Evolutionary conservation across 2,888 invertebrate species (phyloP), one percentile per base, ranked within the genome.

Genomic region (Cheilosia urbana): DNA sequence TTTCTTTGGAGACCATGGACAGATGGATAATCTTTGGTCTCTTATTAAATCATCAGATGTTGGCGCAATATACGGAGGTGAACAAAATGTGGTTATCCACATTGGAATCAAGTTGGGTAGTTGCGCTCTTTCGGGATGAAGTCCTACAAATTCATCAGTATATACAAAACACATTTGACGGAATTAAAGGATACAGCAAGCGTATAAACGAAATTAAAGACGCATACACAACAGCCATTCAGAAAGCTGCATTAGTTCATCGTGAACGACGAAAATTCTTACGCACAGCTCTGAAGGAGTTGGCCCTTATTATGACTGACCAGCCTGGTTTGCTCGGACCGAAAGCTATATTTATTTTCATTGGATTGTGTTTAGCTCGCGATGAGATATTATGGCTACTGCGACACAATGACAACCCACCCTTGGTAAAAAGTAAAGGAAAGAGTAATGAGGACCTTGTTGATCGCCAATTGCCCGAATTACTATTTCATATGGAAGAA

Each of bases 401-500:
- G 55, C 94, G 99, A 0, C 99, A 99, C 91, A 97, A 97, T 91
- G 98, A 98, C 89, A 98, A 99, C 93, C 98, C 98, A 45, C 99
- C 99, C 1, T 93, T 94, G 75, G 95, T 96, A 88, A 97, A 97
- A 91, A 95, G 95, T 17, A 98, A 98, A 93, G 96, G 96, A 55
- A 91, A 91, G 77, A 95, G 96, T 15, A 95, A 96, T n/a, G 98
- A 98, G 92, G 98, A 98, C 92, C 93, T 99, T 72, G 97, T 98
- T 0, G 99, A 99, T 91, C 94, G 99, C 72, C 99, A 99, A 91
- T 93, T 99, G 53, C 99, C 99, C 1, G 99, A 99, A 92, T 93
- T 99, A 55, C 93, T 99, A 9, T 99, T 99, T 91, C 98, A 99
- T 90, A 99, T 99, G 96, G 98, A 99, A 91, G 99, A 99, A 92